A percentile compares a stretch with the other conserved stretches of the same genome.
Conservation (phyloP, 2,888 invertebrate species). For the Odontomyia ornata region DNA sequence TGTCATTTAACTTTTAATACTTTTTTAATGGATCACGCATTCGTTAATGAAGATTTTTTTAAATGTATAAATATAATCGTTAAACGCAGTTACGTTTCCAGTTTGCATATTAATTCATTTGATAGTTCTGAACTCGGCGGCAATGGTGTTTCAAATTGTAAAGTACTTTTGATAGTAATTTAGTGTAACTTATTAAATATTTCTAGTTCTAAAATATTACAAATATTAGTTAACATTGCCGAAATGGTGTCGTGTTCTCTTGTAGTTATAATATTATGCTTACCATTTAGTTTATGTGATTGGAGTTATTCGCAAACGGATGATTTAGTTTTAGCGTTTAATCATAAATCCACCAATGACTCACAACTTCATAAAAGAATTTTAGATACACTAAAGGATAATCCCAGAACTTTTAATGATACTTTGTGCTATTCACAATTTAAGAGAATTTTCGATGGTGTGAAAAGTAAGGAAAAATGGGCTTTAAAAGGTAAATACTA, state of each 20-base stretch:
- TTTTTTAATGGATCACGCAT: no score
- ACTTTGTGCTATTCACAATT: conserved; percentile 56
- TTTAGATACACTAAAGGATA: neutral
- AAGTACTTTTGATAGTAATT: no score
- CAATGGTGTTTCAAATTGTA: no score
- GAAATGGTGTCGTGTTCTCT: neutral
- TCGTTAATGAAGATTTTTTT: no score
- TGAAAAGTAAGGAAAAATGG: conserved; percentile 58
- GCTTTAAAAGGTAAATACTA: conserved; percentile 59
- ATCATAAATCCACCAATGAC: neutral
- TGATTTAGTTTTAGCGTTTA: conserved; percentile 17
- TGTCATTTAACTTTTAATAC: no score
- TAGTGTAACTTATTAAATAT: no score
- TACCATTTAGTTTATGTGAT: neutral
- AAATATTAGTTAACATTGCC: no score
- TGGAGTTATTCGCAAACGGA: conserved; percentile 25
- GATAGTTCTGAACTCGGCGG: no score
- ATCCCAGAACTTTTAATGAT: conserved; percentile 15
- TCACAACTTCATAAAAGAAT: neutral
- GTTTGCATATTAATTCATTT: no score
- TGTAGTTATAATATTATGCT: neutral
- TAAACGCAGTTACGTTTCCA: no score
- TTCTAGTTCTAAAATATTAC: no score
- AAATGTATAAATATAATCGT: no score
- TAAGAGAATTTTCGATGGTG: conserved; percentile 54